These are phyloP conservation scores for Pseudolycoriella hygida DNA, from an alignment of 2,888 invertebrate genomes.

Conservation along the genomic window DNA sequence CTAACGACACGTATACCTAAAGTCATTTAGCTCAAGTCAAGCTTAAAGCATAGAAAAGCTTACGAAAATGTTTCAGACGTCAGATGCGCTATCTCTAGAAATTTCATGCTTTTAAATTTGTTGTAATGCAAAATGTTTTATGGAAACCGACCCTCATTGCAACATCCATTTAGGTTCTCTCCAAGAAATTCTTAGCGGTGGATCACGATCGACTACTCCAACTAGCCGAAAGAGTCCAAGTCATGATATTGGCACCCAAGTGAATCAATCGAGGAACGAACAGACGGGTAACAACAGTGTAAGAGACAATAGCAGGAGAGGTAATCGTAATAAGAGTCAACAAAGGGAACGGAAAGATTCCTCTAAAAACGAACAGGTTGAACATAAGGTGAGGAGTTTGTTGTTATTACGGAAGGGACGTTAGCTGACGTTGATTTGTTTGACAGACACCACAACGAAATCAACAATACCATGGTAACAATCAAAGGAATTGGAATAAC, in stretches of 20 bases:
- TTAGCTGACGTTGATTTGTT: too few species aligned
- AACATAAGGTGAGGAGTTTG: too few species aligned
- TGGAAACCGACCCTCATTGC: too few species aligned
- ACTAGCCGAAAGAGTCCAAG: conserved; percentile 73
- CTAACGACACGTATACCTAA: too few species aligned
- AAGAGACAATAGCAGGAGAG: conserved; percentile 15
- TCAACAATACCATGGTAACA: conserved; percentile 18
- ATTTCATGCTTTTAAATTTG: too few species aligned
- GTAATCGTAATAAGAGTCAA: conserved; percentile 17
- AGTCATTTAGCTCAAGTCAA: too few species aligned
- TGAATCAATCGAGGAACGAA: conserved; percentile 16
- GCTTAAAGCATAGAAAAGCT: too few species aligned
- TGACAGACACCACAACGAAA: conserved; percentile 18
- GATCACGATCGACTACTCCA: conserved; percentile 67
- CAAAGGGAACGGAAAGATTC: conserved; percentile 27
- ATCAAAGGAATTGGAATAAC: conserved; percentile 24
- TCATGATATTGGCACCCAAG: conserved; percentile 70
- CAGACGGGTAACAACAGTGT: too few species aligned
- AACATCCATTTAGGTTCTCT: conserved; percentile 16
- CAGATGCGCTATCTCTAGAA: too few species aligned
- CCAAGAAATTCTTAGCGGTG: conserved; percentile 33
- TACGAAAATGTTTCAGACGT: too few species aligned
- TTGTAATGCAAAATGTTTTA: too few species aligned
- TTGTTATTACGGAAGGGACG: too few species aligned
- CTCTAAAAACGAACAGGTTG: conserved; percentile 15